Base-by-base conservation (phyloP, 2,797 vertebrate genomes). In the Eremophila alpestris region DNA sequence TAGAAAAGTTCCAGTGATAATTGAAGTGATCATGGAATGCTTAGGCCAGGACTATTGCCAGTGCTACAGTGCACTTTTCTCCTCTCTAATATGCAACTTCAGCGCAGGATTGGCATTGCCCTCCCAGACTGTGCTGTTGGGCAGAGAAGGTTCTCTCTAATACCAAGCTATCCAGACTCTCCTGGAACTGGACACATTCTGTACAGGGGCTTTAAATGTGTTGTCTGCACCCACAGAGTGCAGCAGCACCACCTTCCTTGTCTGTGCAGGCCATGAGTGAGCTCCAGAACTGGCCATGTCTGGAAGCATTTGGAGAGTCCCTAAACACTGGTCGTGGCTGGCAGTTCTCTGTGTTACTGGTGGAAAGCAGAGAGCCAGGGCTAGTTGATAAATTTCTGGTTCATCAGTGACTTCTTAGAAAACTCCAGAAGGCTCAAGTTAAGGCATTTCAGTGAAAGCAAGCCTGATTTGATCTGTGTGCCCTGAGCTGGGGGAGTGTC, bases 191-290 rank as follows among this genome's bases (percentile, higher is more conserved):
- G 68, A n/a, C 11, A 7, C 3, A 0, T 46, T 20, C 27, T 0
- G 0, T 51, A 11, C 18, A 55, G 30, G 13, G 5, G 13, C 8
- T 78, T 27, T 79, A 38, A 69, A 59, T 4, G 2, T 13, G 19
- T 30, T 4, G 6, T 68, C 41, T 49, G 27, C 27, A 43, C 14
- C 29, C 5, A 4, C 3, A 4, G 17, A 3, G 10, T 17, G n/a
- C 46, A 65, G 40, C 36, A 63, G 20, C 15, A 7, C 3, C 4
- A 0, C 34, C 12, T 17, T 41, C 12, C 16, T 45, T 7, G 4
- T 10, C 48, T 67, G 4, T 59, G 32, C 24, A 52, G 55, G 49
- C 40, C 19, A 23, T 7, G 46, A 58, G 36, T 1, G 8, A 69
- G 49, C 81, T 71, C 19, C 18, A 45, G 69, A 71, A 11, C 16